Conservation (phyloP, 2,888 invertebrate genomes). For the Galerucella calmariensis region DNA sequence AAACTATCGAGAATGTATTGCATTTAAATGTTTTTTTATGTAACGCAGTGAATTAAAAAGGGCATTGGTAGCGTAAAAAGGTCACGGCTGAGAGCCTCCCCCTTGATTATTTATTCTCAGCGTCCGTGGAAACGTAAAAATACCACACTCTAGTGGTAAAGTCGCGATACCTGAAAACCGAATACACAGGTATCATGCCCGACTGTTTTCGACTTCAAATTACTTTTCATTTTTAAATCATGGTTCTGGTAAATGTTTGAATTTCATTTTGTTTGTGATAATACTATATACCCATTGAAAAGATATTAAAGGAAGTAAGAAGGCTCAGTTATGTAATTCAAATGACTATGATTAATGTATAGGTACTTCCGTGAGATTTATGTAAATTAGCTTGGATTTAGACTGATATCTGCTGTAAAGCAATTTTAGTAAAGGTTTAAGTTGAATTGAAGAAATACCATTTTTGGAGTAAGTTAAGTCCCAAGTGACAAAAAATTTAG, state of each 20-base stretch:
- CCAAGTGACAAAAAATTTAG: no score
- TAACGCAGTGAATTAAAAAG: background rate
- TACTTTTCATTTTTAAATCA: background rate
- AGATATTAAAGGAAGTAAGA: background rate
- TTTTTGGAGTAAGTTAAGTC: no score
- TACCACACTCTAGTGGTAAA: constrained; percentile 43
- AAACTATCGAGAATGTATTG: background rate
- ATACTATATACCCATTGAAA: constrained; percentile 1
- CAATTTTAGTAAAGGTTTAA: no score
- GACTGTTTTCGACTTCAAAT: background rate
- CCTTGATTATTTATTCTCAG: constrained; percentile 38
- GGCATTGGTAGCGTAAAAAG: constrained; percentile 15
- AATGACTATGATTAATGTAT: background rate
- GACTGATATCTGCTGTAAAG: background rate
- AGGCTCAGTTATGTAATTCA: background rate
- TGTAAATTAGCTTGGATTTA: background rate
- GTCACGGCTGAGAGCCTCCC: constrained; percentile 52
- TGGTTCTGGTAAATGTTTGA: background rate
- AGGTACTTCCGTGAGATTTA: background rate
- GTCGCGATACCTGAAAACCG: background rate
- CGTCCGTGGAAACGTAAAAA: constrained; percentile 38
- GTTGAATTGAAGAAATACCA: no score
- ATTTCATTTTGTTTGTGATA: background rate
- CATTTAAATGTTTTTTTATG: background rate
- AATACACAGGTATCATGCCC: background rate